These are phyloP conservation scores for Monopterus albus DNA, from an alignment of 2,113 vertebrate species.

Conservation along the genomic window DNA sequence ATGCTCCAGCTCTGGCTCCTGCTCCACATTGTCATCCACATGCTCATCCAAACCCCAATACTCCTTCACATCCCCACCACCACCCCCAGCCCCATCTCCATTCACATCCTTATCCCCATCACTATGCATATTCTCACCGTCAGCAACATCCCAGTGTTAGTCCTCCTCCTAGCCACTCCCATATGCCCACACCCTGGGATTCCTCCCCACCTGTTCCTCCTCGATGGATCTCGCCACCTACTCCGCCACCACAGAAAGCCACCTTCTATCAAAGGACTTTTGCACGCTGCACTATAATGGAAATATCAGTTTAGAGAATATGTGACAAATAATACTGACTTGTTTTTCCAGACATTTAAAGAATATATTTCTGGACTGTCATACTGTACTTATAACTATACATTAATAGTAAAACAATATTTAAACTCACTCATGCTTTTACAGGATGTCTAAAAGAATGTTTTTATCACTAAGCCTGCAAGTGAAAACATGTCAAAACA, in stretches of 20 bases:
- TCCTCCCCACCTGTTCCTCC: slow-evolving; percentile 72
- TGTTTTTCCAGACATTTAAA: slow-evolving; percentile 22
- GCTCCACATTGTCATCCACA: slow-evolving; percentile 52
- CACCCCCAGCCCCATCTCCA: slow-evolving; percentile 27
- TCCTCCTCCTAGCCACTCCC: slow-evolving; percentile 48
- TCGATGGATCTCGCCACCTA: slow-evolving; percentile 73
- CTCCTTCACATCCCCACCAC: neutral
- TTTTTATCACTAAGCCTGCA: slow-evolving; percentile 49
- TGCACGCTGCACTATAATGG: slow-evolving; percentile 81
- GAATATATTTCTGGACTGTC: slow-evolving; percentile 1
- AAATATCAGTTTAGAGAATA: slow-evolving; percentile 78
- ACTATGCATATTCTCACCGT: slow-evolving; percentile 17
- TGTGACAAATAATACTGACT: neutral
- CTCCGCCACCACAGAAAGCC: slow-evolving; percentile 72
- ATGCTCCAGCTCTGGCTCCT: slow-evolving; percentile 78
- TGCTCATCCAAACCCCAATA: slow-evolving; percentile 15
- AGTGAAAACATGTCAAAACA: slow-evolving; percentile 25
- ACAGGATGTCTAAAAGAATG: slow-evolving; percentile 36
- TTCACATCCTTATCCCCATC: slow-evolving; percentile 50
- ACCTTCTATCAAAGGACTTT: slow-evolving; percentile 79
- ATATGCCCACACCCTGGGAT: slow-evolving; percentile 59
- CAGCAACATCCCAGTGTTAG: slow-evolving; percentile 54
- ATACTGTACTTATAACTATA: neutral
- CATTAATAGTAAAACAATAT: neutral
- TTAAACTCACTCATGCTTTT: slow-evolving; percentile 27